Evolutionary conservation across 2,888 invertebrate species (phyloP).

Genomic region (Lasioglossum oenotherae): DNA sequence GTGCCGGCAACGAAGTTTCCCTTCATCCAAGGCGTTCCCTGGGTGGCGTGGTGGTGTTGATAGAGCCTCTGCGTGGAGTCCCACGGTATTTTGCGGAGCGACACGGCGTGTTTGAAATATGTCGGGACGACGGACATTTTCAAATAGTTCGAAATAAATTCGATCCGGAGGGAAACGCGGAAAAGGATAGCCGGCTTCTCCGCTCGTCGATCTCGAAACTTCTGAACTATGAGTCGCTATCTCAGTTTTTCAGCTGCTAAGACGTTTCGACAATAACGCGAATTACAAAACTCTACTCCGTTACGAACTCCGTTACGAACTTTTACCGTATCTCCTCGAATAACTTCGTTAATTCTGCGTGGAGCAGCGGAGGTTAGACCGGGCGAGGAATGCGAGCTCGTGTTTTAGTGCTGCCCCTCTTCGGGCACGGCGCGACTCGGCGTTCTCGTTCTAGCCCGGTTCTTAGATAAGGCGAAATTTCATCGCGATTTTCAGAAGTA

Average conservation of each 20-base stretch:
- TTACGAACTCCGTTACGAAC: constrained; percentile 32
- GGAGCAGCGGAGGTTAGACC: constrained; percentile 5
- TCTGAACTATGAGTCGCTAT: constrained; percentile 21
- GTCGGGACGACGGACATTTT: not conserved
- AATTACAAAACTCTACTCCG: constrained; percentile 57
- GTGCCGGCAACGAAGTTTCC: not conserved
- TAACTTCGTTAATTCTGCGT: constrained; percentile 65
- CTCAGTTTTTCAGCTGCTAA: constrained; percentile 37
- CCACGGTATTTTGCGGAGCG: not conserved
- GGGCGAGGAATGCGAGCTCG: constrained; percentile 44
- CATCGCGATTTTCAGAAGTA: constrained; percentile 54
- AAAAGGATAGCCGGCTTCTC: not conserved
- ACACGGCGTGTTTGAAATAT: not conserved
- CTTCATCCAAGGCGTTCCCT: not conserved
- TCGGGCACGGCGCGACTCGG: too few species aligned
- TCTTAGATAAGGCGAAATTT: constrained; percentile 58
- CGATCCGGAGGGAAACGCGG: not conserved
- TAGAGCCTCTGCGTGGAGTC: not conserved
- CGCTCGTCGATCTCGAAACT: not conserved
- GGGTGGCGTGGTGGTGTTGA: not conserved
- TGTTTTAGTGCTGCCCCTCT: constrained; percentile 33
- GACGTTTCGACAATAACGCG: constrained; percentile 59
- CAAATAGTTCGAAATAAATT: not conserved
- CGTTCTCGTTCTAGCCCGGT: not conserved
- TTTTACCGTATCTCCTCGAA: constrained; percentile 60